These are phyloP conservation scores for Diglossa brunneiventris DNA, from an alignment of 2,113 vertebrate genomes.

Conservation along the genomic window DNA sequence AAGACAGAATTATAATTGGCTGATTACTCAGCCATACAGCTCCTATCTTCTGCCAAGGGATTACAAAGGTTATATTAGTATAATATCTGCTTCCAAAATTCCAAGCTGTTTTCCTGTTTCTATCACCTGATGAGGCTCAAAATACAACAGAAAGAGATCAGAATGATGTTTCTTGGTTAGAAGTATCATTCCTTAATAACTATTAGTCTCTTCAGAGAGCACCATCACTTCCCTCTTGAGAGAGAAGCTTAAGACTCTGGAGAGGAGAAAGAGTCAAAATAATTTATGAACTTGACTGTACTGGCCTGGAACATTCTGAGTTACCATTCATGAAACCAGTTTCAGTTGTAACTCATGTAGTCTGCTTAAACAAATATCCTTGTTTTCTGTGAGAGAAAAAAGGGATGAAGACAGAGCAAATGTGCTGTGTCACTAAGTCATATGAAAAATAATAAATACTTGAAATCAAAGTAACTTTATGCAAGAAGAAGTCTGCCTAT, in stretches of 20 bases:
- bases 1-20: background rate
- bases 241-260: background rate
- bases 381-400: background rate
- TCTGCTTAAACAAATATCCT: background rate
- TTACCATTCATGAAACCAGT: background rate
- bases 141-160: background rate
- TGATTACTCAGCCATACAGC: background rate
- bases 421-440: background rate
- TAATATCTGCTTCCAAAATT: background rate
- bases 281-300: background rate
- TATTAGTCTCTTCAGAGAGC: background rate
- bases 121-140: background rate
- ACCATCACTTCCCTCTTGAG: background rate
- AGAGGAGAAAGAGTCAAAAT: background rate
- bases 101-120: background rate
- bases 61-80: background rate
- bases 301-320: background rate
- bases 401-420: background rate
- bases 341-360: background rate
- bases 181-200: background rate
- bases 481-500: background rate
- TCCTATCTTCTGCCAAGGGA: background rate
- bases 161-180: background rate
- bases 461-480: background rate
- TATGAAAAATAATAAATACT: background rate